These are phyloP conservation scores for Pangasius macronema DNA, from an alignment of 2,797 vertebrate genomes.

Conservation along the genomic window DNA sequence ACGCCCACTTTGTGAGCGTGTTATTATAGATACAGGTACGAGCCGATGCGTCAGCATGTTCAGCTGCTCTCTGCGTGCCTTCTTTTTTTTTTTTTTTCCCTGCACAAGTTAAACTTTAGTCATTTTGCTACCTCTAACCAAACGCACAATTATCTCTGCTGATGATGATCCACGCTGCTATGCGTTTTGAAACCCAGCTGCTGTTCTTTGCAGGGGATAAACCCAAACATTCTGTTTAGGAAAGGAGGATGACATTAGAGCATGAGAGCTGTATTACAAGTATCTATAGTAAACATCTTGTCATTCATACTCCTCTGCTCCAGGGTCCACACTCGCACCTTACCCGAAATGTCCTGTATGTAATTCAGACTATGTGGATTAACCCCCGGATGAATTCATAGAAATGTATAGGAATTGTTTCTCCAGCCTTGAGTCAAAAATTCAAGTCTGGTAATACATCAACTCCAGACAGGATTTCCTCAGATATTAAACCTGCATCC, in stretches of 20 bases:
- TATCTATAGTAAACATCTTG: neutral
- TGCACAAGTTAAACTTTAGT: neutral
- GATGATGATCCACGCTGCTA: neutral
- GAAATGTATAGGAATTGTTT: neutral
- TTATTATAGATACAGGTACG: slow-evolving; percentile 5
- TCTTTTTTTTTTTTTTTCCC: neutral
- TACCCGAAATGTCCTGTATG: neutral
- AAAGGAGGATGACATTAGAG: neutral
- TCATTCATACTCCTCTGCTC: neutral
- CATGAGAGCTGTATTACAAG: neutral
- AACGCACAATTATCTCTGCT: slow-evolving; percentile 19
- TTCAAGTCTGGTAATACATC: neutral
- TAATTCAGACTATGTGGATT: neutral
- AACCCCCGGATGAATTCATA: neutral
- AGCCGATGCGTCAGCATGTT: slow-evolving; percentile 8
- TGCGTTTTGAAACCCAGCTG: neutral
- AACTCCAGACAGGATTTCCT: neutral
- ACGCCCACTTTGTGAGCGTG: neutral
- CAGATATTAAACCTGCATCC: neutral
- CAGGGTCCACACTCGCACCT: neutral
- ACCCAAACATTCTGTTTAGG: neutral
- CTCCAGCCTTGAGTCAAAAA: neutral
- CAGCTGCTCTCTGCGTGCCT: neutral
- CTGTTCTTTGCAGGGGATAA: neutral
- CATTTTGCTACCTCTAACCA: neutral